These are phyloP conservation scores for Mesoligia furuncula DNA, from an alignment of 2,888 invertebrate species.

Conservation along the genomic window DNA sequence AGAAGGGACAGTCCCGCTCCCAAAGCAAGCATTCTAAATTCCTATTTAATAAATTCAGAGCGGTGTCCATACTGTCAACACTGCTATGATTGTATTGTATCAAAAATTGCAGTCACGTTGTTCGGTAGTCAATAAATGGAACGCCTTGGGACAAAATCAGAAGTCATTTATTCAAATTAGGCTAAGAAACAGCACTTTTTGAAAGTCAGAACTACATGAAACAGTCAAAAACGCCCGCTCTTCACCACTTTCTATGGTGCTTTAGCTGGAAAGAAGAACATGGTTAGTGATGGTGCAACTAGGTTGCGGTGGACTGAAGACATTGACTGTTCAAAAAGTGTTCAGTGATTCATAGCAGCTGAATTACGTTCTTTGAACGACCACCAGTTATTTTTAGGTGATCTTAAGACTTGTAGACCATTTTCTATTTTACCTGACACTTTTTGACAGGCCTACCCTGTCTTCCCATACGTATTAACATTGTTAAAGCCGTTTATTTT, in stretches of 20 bases:
- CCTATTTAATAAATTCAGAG: neutral
- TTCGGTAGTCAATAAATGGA: neutral
- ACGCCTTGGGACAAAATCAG: neutral
- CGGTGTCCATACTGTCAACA: neutral
- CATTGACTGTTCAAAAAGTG: neutral
- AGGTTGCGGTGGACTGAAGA: neutral
- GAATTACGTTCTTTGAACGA: neutral
- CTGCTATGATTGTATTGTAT: neutral
- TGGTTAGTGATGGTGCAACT: neutral
- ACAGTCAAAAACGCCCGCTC: neutral
- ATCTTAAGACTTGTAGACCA: neutral
- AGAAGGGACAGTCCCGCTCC: neutral
- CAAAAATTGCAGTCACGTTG: neutral
- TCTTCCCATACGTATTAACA: too few relatives aligned
- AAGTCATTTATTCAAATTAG: neutral
- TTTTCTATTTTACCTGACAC: too few relatives aligned
- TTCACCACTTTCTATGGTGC: neutral
- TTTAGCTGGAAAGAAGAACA: neutral
- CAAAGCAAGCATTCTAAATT: neutral
- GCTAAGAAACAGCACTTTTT: neutral
- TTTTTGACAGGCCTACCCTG: too few relatives aligned
- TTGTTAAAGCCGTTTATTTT: too few relatives aligned
- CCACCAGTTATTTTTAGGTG: neutral
- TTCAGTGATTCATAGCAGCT: neutral
- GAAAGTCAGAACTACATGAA: neutral